These are phyloP conservation scores for Smittia aterrima DNA, from an alignment of 2,888 invertebrate species.

Conservation along the genomic window DNA sequence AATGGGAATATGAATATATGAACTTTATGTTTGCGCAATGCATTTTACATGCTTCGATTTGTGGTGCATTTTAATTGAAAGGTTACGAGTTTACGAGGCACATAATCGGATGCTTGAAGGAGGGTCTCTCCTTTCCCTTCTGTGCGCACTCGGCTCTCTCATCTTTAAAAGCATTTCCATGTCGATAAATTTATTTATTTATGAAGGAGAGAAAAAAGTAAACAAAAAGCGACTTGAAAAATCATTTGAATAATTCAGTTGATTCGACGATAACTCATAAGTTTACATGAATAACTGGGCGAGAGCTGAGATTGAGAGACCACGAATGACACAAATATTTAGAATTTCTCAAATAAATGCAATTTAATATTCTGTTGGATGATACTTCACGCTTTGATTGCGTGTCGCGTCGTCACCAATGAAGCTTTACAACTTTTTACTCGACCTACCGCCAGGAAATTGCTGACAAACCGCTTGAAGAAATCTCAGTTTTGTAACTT, in stretches of 20 bases:
- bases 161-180: neutral
- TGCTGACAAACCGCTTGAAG: neutral
- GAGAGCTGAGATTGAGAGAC: no score
- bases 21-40: conserved; percentile 35
- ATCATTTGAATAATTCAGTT: conserved; percentile 35
- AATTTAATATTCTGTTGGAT: no score
- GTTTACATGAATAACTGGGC: neutral
- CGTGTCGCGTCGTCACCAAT: no score
- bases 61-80: conserved; percentile 35
- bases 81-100: conserved; percentile 31
- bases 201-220: neutral
- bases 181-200: conserved; percentile 20
- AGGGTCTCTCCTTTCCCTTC: neutral
- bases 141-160: neutral
- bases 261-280: conserved; percentile 23
- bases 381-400: no score
- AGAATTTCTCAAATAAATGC: no score
- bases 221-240: neutral
- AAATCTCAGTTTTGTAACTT: conserved; percentile 4
- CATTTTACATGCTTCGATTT: conserved; percentile 33
- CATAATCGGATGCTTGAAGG: conserved; percentile 28
- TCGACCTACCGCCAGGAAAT: neutral
- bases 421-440: no score
- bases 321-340: no score
- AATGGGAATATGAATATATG: conserved; percentile 35